phyloP scores from a whole-genome alignment of 2,888 invertebrate genomes.

The Cyclophora punctaria region DNA sequence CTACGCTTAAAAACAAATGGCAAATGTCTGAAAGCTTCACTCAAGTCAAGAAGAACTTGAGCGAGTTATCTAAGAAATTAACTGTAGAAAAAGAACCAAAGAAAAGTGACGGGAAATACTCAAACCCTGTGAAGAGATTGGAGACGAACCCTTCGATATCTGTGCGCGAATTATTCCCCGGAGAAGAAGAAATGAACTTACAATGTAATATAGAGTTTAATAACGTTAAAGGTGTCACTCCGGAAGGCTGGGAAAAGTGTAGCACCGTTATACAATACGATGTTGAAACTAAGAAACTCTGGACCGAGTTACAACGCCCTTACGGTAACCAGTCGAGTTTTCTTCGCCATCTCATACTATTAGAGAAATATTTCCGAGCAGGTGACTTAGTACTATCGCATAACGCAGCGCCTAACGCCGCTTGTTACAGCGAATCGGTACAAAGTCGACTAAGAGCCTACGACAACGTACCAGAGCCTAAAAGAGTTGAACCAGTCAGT shows the following conservation, averaged over 20 bases:
- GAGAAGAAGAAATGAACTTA: conserved; percentile 87
- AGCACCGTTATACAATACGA: conserved; percentile 87
- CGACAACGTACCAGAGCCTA: conserved; percentile 73
- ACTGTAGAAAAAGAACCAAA: conserved; percentile 55
- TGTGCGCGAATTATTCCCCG: conserved; percentile 86
- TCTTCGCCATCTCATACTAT: conserved; percentile 83
- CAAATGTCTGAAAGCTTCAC: conserved; percentile 68
- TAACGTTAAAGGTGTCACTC: conserved; percentile 81
- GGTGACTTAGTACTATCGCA: conserved; percentile 85
- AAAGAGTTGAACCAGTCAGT: conserved; percentile 47
- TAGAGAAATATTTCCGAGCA: conserved; percentile 89
- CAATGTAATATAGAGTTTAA: conserved; percentile 84
- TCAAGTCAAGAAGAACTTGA: conserved; percentile 67
- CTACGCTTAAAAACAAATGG: conserved; percentile 69
- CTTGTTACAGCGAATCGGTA: conserved; percentile 86
- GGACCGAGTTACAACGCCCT: conserved; percentile 88
- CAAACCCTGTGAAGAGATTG: conserved; percentile 79
- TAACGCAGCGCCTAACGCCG: conserved; percentile 82
- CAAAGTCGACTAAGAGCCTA: conserved; percentile 85
- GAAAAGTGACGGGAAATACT: conserved; percentile 60
- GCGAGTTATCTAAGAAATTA: conserved; percentile 61
- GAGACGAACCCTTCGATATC: conserved; percentile 88
- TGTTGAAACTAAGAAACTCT: conserved; percentile 84
- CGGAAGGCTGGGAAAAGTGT: conserved; percentile 90
- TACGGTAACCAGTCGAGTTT: conserved; percentile 93